Conservation (phyloP, 2,888 invertebrate genomes). For the Eristalis intricaria region DNA sequence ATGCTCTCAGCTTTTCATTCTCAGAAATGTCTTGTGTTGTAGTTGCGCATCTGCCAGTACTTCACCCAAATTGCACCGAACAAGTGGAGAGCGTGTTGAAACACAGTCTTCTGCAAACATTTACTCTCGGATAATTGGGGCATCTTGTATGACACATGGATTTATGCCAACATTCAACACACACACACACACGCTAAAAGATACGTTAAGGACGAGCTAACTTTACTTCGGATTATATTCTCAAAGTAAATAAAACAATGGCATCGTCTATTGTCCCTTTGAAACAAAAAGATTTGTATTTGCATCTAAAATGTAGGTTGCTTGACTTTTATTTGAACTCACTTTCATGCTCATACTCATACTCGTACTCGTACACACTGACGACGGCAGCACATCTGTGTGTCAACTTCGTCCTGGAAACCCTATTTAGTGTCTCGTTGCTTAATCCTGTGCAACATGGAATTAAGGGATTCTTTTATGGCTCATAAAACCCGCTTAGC, state of each 20-base stretch:
- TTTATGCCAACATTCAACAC: slow-evolving; percentile 23
- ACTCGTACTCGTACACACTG: background rate
- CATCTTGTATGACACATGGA: slow-evolving; percentile 68
- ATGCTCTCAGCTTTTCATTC: slow-evolving; percentile 50
- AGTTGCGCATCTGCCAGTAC: slow-evolving; percentile 30
- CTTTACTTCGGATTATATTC: slow-evolving; percentile 56
- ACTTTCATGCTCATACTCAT: background rate
- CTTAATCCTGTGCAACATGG: slow-evolving; percentile 61
- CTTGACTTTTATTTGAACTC: slow-evolving; percentile 65
- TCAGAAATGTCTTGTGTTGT: slow-evolving; percentile 8
- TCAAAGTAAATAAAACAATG: slow-evolving; percentile 64
- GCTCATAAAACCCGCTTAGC: slow-evolving; percentile 44
- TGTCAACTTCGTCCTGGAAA: slow-evolving; percentile 28
- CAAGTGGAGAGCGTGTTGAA: background rate
- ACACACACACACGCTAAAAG: background rate
- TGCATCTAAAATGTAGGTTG: slow-evolving; percentile 67
- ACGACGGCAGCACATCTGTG: background rate
- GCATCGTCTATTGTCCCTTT: slow-evolving; percentile 41
- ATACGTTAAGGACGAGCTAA: slow-evolving; percentile 29
- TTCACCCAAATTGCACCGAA: slow-evolving; percentile 45
- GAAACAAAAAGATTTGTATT: slow-evolving; percentile 44
- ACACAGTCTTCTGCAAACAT: slow-evolving; percentile 63
- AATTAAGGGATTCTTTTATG: slow-evolving; percentile 60
- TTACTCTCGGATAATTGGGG: slow-evolving; percentile 68
- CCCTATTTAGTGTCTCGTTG: slow-evolving; percentile 36